Evolutionary conservation across 2,888 invertebrate species (phyloP), one percentile per base, ranked within the genome.

Genomic region (Sphaeridia pumilis): DNA sequence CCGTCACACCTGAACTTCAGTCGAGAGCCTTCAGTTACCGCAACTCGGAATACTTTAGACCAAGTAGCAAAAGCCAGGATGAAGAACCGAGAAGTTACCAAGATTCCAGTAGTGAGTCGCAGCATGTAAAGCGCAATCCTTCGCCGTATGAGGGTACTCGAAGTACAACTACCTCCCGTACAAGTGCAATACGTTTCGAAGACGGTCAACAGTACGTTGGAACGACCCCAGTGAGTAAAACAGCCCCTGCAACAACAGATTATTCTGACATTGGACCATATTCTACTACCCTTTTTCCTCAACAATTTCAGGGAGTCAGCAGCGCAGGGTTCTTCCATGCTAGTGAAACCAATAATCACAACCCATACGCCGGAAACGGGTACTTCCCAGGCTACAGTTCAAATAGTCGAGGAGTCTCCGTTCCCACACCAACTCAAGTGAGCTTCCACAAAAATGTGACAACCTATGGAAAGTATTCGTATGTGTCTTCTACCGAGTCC

Each of bases 241-340:
- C 60, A 17, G 60, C 58, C 27, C 58, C 60, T 1, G n/a, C 56
- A 43, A 21, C 57, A 46, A 4, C 54, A 50, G 28, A 47, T 43
- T 10, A 28, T 46, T 22, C 47, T 43, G 7, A n/a, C n/a, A n/a
- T n/a, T n/a, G n/a, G n/a, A n/a, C n/a, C n/a, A n/a, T n/a, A n/a
- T n/a, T n/a, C n/a, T n/a, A n/a, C n/a, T n/a, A n/a, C n/a, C n/a
- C n/a, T n/a, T n/a, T n/a, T n/a, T n/a, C n/a, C n/a, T n/a, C n/a
- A n/a, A n/a, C n/a, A n/a, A n/a, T n/a, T n/a, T n/a, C n/a, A n/a
- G n/a, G 38, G 48, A 17, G 20, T 34, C 20, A 24, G 22, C 36
- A 38, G 34, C 42, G 12, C 45, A 2, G 10, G 38, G 34, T 27
- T 21, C 10, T 36, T 54, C 14, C 21, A 41, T 25, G 36, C 43